Percentiles rank a stretch among this genome's conserved stretches.
phyloP scores from a whole-genome alignment of 2,888 invertebrate genomes.

The Diplazon laetatorius region DNA sequence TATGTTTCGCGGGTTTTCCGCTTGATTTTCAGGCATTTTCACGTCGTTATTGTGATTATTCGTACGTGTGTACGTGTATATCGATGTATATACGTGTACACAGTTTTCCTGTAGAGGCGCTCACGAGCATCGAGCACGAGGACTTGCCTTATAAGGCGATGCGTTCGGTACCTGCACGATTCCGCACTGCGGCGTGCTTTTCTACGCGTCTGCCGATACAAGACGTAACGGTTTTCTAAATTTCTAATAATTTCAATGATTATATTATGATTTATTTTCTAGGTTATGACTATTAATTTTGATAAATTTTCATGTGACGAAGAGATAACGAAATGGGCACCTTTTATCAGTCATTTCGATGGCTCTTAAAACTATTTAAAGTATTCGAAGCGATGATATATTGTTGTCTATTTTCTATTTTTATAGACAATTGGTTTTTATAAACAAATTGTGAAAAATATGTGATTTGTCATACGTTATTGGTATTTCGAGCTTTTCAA shows the following conservation, averaged over 20 bases:
- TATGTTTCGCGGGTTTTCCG: not conserved
- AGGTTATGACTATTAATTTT: not conserved
- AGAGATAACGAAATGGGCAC: no score
- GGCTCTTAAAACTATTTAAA: no score
- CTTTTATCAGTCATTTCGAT: no score
- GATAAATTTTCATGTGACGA: no score
- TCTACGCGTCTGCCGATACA: not conserved
- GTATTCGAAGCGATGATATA: no score
- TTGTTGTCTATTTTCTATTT: no score
- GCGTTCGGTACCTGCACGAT: constrained; percentile 21
- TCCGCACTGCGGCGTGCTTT: constrained; percentile 19
- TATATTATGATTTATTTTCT: not conserved
- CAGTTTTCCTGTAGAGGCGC: constrained; percentile 31
- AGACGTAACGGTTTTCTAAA: not conserved
- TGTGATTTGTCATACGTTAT: no score
- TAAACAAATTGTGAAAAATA: no score
- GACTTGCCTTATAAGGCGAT: constrained; percentile 66
- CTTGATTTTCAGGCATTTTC: constrained; percentile 2
- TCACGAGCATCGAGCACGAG: constrained; percentile 62
- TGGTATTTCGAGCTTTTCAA: not conserved
- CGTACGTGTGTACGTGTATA: not conserved
- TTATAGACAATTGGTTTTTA: constrained; percentile 11
- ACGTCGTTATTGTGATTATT: not conserved
- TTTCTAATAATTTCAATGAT: not conserved
- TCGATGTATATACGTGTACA: not conserved